Evolutionary conservation across 2,797 vertebrate genomes (phyloP), one percentile per base, ranked within the genome.

Genomic region (Phataginus tricuspis): DNA sequence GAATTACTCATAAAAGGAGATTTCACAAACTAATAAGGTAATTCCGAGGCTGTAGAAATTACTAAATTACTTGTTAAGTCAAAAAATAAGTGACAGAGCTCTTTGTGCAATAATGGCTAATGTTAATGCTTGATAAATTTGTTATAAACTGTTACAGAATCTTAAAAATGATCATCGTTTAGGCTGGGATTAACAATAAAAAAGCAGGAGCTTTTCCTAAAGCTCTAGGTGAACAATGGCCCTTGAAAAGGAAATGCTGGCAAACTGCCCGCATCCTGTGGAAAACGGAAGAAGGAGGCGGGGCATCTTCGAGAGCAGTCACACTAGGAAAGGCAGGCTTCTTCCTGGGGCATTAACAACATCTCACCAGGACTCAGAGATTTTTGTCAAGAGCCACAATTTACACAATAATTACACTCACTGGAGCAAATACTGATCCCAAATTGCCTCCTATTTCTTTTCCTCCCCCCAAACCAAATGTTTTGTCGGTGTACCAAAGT

Each of bases 241-340:
- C 96, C 98, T 99, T 97, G 97, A 98, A 98, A 98, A 98, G 96
- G 97, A 98, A 98, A 98, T 95, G 63, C 95, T 98, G 98, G 98
- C 98, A 98, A 98, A 98, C 97, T 98, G 98, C 98, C 98, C 95
- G 12, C 97, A 92, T 98, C 98, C 98, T 96, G 97, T 98, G 98
- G 98, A 98, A 98, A 97, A 98, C 97, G 57, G 95, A 93, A 64
- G 7, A 45, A 97, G 97, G 68, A 97, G 90, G 91, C 77, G 57
- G 97, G 92, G 93, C 42, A 98, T 97, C 96, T 98, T 97, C 98
- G 96, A 96, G 98, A 98, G 98, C 98, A 98, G 98, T 98, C 96
- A 97, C 88, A 69, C 92, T 64, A 37, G 79, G 93, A 96, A 98
- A 91, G 7, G 2, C 92, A 96, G 92, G 57, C 14, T 0, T 96